These are phyloP conservation scores for Cinclus mexicanus DNA, from an alignment of 2,113 vertebrate species.

Conservation along the genomic window DNA sequence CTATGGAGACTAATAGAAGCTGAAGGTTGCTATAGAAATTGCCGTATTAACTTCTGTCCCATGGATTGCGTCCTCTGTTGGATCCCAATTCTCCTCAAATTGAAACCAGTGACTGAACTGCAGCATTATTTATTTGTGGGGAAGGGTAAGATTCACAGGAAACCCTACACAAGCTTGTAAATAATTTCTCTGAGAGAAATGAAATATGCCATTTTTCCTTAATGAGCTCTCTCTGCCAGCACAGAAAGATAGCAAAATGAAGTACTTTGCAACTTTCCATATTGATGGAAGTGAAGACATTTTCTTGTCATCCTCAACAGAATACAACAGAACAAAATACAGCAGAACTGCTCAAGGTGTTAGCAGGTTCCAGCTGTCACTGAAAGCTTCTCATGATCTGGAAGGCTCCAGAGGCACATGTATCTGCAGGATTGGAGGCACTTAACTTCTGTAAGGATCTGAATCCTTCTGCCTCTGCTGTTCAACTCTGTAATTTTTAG, in stretches of 20 bases:
- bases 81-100: not conserved
- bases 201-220: not conserved
- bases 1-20: not conserved
- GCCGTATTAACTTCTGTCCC: not conserved
- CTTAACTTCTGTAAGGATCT: not conserved
- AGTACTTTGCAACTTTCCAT: not conserved
- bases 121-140: not conserved
- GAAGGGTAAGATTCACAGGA: not conserved
- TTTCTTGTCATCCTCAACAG: not conserved
- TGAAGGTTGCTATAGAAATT: constrained; percentile 3
- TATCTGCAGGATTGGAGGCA: not conserved
- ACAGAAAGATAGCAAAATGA: not conserved
- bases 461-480: not conserved
- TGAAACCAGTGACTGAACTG: not conserved
- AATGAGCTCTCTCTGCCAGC: not conserved
- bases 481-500: not conserved
- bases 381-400: not conserved
- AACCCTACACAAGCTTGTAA: not conserved
- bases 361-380: not conserved
- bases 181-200: not conserved
- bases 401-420: not conserved
- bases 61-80: not conserved
- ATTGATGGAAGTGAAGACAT: not conserved
- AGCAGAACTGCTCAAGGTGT: not conserved
- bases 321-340: not conserved